Conservation (phyloP, 2,888 invertebrate species). For the Megalurothrips usitatus region DNA sequence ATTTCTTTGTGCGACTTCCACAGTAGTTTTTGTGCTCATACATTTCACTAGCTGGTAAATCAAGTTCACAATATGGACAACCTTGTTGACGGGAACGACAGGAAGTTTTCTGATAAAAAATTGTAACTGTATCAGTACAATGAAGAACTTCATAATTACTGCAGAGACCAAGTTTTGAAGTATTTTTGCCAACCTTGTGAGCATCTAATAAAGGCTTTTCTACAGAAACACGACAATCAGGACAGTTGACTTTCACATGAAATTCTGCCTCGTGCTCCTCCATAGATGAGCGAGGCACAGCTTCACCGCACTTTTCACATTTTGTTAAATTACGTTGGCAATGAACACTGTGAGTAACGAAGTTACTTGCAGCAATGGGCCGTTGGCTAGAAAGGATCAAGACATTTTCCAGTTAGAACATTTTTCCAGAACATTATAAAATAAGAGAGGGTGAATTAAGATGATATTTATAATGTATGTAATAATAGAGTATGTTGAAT, state of each 20-base stretch:
- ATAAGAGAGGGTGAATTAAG: no score
- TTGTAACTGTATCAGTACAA: constrained; percentile 29
- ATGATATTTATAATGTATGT: no score
- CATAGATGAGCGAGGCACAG: constrained; percentile 56
- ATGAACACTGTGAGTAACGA: constrained; percentile 65
- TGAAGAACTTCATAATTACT: background rate
- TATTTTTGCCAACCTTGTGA: constrained; percentile 33
- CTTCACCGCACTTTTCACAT: constrained; percentile 64
- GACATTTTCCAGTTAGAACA: background rate
- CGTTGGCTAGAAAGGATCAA: constrained; percentile 54
- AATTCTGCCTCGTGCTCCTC: constrained; percentile 52
- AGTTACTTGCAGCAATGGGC: constrained; percentile 62
- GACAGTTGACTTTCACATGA: constrained; percentile 50
- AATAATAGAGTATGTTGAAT: background rate
- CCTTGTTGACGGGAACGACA: constrained; percentile 55
- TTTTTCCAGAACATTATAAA: no score
- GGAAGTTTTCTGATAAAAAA: constrained; percentile 47
- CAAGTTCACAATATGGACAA: constrained; percentile 64
- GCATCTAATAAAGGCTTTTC: constrained; percentile 43
- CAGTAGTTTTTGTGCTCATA: constrained; percentile 64
- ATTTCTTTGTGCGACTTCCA: constrained; percentile 65
- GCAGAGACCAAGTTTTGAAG: background rate
- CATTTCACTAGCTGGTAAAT: constrained; percentile 56
- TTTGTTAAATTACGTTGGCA: constrained; percentile 63
- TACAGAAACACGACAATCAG: constrained; percentile 44